Percentiles rank a stretch among this genome's conserved stretches.
These are phyloP conservation scores for Tortricodes alternella DNA, from an alignment of 2,888 invertebrate species.

Conservation along the genomic window DNA sequence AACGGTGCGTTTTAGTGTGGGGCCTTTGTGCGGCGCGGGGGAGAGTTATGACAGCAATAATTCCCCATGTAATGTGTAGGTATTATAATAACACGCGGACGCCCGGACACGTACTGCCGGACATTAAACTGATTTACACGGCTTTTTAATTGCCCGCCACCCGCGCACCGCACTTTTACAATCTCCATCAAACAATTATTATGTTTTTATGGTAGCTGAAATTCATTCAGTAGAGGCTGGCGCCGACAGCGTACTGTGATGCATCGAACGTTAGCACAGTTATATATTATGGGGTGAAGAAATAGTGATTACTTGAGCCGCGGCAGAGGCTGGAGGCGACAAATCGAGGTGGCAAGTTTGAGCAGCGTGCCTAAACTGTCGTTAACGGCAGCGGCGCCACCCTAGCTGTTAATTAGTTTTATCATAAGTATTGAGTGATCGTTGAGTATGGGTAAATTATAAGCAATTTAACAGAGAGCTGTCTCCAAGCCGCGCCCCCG, in stretches of 20 bases:
- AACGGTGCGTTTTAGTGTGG: conserved; percentile 26
- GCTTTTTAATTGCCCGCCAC: conserved; percentile 40
- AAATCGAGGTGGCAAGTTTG: conserved; percentile 17
- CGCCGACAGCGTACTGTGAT: background rate
- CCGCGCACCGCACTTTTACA: conserved; percentile 29
- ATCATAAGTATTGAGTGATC: no score
- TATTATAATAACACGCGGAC: conserved; percentile 40
- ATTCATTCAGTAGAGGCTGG: conserved; percentile 4
- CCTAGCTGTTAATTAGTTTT: conserved; percentile 19
- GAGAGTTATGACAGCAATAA: conserved; percentile 46
- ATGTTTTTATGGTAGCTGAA: conserved; percentile 5
- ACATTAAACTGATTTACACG: conserved; percentile 50
- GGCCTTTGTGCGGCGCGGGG: conserved; percentile 29
- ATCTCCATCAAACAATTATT: conserved; percentile 35
- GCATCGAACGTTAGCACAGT: no score
- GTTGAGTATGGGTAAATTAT: no score
- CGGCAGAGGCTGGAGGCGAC: background rate
- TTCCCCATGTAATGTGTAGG: conserved; percentile 36
- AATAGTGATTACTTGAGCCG: background rate
- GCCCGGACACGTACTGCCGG: conserved; percentile 20
- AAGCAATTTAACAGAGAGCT: no score
- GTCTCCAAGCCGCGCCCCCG: no score
- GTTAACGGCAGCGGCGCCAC: conserved; percentile 9
- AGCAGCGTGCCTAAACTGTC: conserved; percentile 5
- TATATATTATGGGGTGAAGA: no score